Evolutionary conservation across 2,797 vertebrate genomes (phyloP).

Genomic region (Artibeus jamaicensis): DNA sequence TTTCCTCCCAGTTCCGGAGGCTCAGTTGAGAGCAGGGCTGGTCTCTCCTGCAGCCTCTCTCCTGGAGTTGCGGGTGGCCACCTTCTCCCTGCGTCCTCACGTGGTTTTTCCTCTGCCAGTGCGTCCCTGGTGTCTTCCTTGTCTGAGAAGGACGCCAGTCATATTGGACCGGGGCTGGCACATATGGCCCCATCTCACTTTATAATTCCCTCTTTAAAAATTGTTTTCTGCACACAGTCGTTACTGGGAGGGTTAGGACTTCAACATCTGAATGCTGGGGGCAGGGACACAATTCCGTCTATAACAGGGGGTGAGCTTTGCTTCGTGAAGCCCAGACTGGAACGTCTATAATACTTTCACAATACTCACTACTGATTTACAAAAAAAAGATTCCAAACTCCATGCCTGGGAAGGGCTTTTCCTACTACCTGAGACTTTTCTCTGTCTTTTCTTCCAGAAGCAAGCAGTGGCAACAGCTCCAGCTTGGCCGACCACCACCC

Average conservation of each 20-base stretch:
- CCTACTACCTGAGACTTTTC: not conserved
- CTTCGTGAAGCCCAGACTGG: not conserved
- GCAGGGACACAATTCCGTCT: accelerated
- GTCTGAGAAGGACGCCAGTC: not conserved
- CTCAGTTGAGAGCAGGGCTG: not conserved
- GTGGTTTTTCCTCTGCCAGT: not conserved
- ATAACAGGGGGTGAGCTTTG: not conserved
- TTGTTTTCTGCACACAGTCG: not conserved
- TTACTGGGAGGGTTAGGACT: not conserved
- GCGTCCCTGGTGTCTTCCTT: accelerated
- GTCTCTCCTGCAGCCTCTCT: not conserved
- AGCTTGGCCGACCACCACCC: not conserved
- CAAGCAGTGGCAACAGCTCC: constrained; percentile 39
- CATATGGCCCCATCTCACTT: not conserved
- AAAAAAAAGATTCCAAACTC: not conserved
- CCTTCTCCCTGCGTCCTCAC: not conserved
- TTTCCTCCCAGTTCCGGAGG: too few relatives aligned
- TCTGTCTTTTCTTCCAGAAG: constrained; percentile 71
- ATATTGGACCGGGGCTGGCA: not conserved
- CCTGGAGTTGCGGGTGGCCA: not conserved
- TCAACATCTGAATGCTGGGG: not conserved
- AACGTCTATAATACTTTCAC: not conserved
- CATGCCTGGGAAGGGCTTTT: not conserved
- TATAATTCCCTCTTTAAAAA: not conserved
- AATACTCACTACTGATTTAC: not conserved